phyloP scores from a whole-genome alignment of 2,888 invertebrate genomes.

The Melipona bicolor region DNA sequence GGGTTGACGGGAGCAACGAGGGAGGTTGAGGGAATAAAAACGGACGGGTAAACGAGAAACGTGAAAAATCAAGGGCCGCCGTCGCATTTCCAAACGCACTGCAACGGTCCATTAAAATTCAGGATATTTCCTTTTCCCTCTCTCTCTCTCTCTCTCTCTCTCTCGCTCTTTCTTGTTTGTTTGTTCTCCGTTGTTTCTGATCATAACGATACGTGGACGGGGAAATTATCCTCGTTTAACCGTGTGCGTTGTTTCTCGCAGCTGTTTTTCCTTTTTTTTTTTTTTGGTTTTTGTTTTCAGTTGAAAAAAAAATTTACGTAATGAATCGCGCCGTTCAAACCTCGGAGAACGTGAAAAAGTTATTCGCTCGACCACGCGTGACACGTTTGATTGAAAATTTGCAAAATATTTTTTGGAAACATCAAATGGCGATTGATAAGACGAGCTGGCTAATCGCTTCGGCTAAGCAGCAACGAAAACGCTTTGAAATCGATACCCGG shows the following conservation, averaged over 20 bases:
- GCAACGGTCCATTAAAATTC: constrained; percentile 63
- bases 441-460: background rate
- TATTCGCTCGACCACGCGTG: too few relatives aligned
- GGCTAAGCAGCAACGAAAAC: background rate
- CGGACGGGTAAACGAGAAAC: constrained; percentile 66
- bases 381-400: too few relatives aligned
- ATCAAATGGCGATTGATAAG: background rate
- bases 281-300: background rate
- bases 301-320: background rate
- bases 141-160: constrained; percentile 1
- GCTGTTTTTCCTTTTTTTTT: too few relatives aligned
- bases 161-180: constrained; percentile 4
- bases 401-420: background rate
- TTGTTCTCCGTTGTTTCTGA: constrained; percentile 33
- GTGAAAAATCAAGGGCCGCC: constrained; percentile 65
- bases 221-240: constrained; percentile 21
- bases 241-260: background rate
- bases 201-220: constrained; percentile 20
- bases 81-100: constrained; percentile 59
- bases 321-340: background rate
- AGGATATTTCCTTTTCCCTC: constrained; percentile 9
- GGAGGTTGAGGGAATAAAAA: constrained; percentile 47
- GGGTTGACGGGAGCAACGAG: constrained; percentile 25
- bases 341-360: background rate
- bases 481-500: constrained; percentile 16